Evolutionary conservation across 1,140 invertebrate species (phyloP).

Genomic region (Pachypeltis micranthus): DNA sequence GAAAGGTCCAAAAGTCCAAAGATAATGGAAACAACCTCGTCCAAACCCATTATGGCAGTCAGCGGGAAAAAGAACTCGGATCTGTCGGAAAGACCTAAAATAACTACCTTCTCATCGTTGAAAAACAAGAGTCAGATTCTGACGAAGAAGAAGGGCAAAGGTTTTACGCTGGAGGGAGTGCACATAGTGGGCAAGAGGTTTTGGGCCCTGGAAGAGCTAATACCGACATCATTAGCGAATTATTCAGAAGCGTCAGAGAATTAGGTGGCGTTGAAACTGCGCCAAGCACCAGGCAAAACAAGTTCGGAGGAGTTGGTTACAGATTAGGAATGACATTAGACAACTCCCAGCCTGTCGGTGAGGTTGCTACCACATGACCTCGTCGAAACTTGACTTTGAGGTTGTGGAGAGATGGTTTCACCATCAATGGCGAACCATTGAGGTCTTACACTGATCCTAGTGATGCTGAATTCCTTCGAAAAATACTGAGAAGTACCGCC

Average conservation of each 20-base stretch:
- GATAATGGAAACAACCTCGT: background rate
- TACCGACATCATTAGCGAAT: constrained; percentile 70
- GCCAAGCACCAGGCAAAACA: background rate
- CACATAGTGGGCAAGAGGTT: constrained; percentile 90
- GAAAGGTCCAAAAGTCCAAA: constrained; percentile 1
- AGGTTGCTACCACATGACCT: constrained; percentile 30
- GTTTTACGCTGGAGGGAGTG: constrained; percentile 92
- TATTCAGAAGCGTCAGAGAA: constrained; percentile 85
- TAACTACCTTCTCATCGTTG: constrained; percentile 25
- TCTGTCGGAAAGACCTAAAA: constrained; percentile 20
- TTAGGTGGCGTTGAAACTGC: background rate
- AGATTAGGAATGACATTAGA: constrained; percentile 66
- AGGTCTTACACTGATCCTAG: constrained; percentile 70
- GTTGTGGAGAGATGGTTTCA: constrained; percentile 92
- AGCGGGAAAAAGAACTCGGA: constrained; percentile 11
- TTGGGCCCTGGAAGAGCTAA: constrained; percentile 71
- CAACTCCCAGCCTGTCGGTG: constrained; percentile 45
- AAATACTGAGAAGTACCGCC: constrained; percentile 80
- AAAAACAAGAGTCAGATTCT: constrained; percentile 27
- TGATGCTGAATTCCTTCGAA: constrained; percentile 77
- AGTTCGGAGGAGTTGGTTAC: constrained; percentile 73
- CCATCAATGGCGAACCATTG: constrained; percentile 77
- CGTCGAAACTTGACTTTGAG: constrained; percentile 58
- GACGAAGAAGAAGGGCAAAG: constrained; percentile 62
- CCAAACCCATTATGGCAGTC: background rate